Base-by-base conservation (phyloP, 92 coral and sea anemone genomes). In the Nematostella vectensis region DNA sequence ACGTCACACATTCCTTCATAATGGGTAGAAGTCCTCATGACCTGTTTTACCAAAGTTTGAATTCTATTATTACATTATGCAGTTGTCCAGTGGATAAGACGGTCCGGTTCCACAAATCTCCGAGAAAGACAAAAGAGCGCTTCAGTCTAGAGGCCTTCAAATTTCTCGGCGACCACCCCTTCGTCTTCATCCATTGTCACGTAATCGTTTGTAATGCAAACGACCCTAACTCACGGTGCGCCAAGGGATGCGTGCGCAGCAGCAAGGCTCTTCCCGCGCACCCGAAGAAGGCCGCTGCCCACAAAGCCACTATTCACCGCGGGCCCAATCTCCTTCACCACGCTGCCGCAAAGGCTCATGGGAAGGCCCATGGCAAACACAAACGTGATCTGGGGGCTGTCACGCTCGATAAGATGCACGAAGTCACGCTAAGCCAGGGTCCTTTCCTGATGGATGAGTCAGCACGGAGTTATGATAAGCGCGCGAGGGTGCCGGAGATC, bases 161-260 rank as follows among this genome's bases (percentile, higher is more conserved):
- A 71, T 85, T 85, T 62, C 71, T 74, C 3, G 87, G 94, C 19
- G 75, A 62, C 27, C 86, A 80, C 52, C 88, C 85, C 29, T 85
- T 79, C 29, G 94, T 85, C 51, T 85, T 79, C 31, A 52, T 85
- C 25, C 94, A 85, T 57, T 85, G 94, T 48, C 94, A 76, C 54
- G 80, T 85, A 25, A 42, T 67, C 15, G 94, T 85, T 12, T 85
- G 94, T 27, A 82, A 79, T 50, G 83, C 66, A 8, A 72, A 70
- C 25, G 83, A 85, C 50, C 31, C 39, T 11, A 59, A 80, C 57
- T 85, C 94, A 25, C 87, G 88, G 48, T 85, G 94, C 50, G 74
- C 72, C 15, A 62, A 65, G 30, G 89, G 84, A 11, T 74, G 88
- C 55, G 62, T 67, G 3, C 61, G 29, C 12, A 21, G 0, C 20